phyloP scores from a whole-genome alignment of 1,140 invertebrate genomes.

The Drosophila elegans region DNA sequence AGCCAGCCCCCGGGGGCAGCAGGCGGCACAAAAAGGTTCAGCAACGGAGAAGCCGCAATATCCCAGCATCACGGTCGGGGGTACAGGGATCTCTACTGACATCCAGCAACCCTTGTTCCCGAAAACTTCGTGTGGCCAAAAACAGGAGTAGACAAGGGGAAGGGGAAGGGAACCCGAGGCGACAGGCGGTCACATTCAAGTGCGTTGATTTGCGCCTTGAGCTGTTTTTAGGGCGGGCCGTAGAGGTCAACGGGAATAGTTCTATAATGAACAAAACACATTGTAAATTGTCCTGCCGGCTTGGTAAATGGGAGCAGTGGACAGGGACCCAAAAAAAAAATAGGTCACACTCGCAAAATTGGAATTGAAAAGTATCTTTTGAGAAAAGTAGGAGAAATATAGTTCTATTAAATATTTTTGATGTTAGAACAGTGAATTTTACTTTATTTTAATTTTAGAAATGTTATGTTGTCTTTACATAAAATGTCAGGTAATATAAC shows the following conservation, averaged over 20 bases:
- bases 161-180: slow-evolving; percentile 34
- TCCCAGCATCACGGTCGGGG: slow-evolving; percentile 52
- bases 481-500: too few species aligned
- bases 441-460: too few species aligned
- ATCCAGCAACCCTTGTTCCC: slow-evolving; percentile 64
- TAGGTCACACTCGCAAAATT: slow-evolving; percentile 42
- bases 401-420: too few species aligned
- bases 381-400: neutral
- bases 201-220: slow-evolving; percentile 67
- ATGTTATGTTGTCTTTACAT: too few species aligned
- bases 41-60: slow-evolving; percentile 62
- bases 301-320: slow-evolving; percentile 75
- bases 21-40: slow-evolving; percentile 53
- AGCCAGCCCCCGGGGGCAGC: slow-evolving; percentile 58
- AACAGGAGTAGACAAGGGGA: slow-evolving; percentile 16
- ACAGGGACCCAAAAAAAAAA: slow-evolving; percentile 20
- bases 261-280: slow-evolving; percentile 83
- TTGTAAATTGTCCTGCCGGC: slow-evolving; percentile 79
- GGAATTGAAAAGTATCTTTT: neutral
- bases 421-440: too few species aligned
- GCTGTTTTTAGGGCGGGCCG: slow-evolving; percentile 49
- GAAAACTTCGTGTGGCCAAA: slow-evolving; percentile 47
- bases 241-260: slow-evolving; percentile 77
- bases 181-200: slow-evolving; percentile 62
- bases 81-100: slow-evolving; percentile 1